phyloP scores from a whole-genome alignment of 2,797 vertebrate species.

The Xyrichtys novacula region DNA sequence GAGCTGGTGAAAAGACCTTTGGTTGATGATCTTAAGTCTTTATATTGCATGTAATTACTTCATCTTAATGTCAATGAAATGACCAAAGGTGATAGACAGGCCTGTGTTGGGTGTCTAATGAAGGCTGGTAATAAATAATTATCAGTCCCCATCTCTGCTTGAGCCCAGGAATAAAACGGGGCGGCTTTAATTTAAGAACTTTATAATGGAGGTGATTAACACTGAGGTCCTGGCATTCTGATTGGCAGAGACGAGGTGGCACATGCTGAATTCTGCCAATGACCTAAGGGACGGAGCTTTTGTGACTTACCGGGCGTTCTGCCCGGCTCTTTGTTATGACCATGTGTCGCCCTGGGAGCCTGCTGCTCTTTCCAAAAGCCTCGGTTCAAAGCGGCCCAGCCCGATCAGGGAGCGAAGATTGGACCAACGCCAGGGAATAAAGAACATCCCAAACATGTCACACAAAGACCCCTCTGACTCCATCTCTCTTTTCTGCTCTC shows the following conservation, averaged over 20 bases:
- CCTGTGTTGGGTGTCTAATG: slow-evolving; percentile 8
- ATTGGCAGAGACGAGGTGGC: slow-evolving; percentile 47
- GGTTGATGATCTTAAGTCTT: too few relatives aligned
- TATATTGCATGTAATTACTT: slow-evolving; percentile 7
- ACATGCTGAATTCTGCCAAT: slow-evolving; percentile 64
- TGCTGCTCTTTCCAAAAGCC: slow-evolving; percentile 74
- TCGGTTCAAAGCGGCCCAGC: slow-evolving; percentile 62
- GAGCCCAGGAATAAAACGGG: slow-evolving; percentile 42
- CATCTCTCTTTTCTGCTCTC: slow-evolving; percentile 7
- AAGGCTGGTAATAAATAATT: slow-evolving; percentile 43
- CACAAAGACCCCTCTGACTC: slow-evolving; percentile 65
- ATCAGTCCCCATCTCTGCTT: slow-evolving; percentile 16
- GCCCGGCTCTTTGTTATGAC: slow-evolving; percentile 74
- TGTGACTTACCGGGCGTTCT: slow-evolving; percentile 72
- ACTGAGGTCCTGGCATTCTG: slow-evolving; percentile 43
- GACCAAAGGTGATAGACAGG: background rate
- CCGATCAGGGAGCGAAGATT: slow-evolving; percentile 48
- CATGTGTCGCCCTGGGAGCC: slow-evolving; percentile 75
- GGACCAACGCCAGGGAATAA: slow-evolving; percentile 62
- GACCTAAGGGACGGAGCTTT: slow-evolving; percentile 72
- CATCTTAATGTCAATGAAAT: background rate
- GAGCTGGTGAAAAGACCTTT: too few relatives aligned
- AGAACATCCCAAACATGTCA: slow-evolving; percentile 69
- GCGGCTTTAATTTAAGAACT: slow-evolving; percentile 62
- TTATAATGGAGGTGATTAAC: slow-evolving; percentile 67